phyloP scores from a whole-genome alignment of 1,140 invertebrate species.

The Leucophenga varia region DNA sequence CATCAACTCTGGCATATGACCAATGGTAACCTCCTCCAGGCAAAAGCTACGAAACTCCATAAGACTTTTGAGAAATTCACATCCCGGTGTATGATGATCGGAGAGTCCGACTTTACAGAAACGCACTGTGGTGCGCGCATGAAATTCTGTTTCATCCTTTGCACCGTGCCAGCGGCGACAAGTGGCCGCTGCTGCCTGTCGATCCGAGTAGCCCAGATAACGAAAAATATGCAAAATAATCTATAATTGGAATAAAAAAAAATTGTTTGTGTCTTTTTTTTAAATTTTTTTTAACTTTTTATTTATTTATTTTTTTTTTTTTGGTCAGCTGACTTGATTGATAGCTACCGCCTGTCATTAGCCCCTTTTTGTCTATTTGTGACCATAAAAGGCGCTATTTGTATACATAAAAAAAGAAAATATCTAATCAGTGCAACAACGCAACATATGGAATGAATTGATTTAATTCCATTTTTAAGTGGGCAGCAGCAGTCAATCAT shows the following conservation, averaged over 20 bases:
- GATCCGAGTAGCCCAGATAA: constrained; percentile 63
- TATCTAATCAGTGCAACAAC: not conserved
- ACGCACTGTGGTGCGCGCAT: constrained; percentile 59
- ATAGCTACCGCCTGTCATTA: constrained; percentile 2
- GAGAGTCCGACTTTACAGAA: constrained; percentile 60
- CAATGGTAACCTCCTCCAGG: constrained; percentile 64
- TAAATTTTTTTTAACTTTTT: no score
- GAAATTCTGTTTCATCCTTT: constrained; percentile 60
- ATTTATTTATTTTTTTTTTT: constrained; percentile 3
- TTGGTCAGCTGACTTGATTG: constrained; percentile 39
- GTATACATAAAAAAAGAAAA: not conserved
- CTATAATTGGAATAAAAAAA: constrained; percentile 51
- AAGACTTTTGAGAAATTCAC: constrained; percentile 58
- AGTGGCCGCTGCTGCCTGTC: constrained; percentile 62
- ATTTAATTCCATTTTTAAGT: not conserved
- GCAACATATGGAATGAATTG: not conserved
- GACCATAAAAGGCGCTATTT: not conserved
- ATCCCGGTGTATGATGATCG: constrained; percentile 58
- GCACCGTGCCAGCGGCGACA: constrained; percentile 64
- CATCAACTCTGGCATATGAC: constrained; percentile 50
- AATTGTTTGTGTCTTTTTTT: no score
- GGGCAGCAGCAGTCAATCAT: constrained; percentile 4
- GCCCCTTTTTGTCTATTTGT: not conserved
- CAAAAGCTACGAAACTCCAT: constrained; percentile 61
- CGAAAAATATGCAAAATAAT: constrained; percentile 65